A percentile compares a stretch with the other conserved stretches of the same genome.
These are phyloP conservation scores for Drosophila emarginata DNA, from an alignment of 2,888 invertebrate species.

Conservation along the genomic window DNA sequence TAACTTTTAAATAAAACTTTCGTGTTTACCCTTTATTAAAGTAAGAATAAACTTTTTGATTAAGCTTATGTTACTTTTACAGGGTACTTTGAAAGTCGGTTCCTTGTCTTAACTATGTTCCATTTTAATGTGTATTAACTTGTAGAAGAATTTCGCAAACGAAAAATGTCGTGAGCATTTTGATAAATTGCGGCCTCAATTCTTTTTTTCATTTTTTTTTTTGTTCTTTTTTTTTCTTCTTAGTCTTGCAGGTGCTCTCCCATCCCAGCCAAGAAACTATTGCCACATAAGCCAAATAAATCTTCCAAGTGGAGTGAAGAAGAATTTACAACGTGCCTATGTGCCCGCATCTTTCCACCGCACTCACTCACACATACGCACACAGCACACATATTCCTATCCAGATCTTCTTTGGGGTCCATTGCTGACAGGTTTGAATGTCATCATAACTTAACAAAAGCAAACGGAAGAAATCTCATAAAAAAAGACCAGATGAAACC, in stretches of 20 bases:
- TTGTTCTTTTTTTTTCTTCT: neutral
- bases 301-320: slow-evolving; percentile 51
- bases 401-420: slow-evolving; percentile 17
- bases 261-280: slow-evolving; percentile 40
- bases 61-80: too few species aligned
- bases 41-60: too few species aligned
- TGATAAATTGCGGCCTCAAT: slow-evolving; percentile 71
- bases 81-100: neutral
- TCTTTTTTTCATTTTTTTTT: slow-evolving; percentile 16
- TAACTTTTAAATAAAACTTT: too few species aligned
- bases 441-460: slow-evolving; percentile 65
- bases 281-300: slow-evolving; percentile 67
- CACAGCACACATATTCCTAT: neutral
- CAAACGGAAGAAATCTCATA: slow-evolving; percentile 10
- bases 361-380: neutral
- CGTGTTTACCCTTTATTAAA: too few species aligned
- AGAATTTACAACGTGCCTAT: slow-evolving; percentile 28
- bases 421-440: slow-evolving; percentile 69
- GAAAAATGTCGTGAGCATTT: slow-evolving; percentile 43
- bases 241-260: slow-evolving; percentile 39
- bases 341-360: neutral
- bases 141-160: slow-evolving; percentile 59
- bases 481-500: slow-evolving; percentile 38
- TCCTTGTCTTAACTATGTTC: neutral
- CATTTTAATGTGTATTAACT: slow-evolving; percentile 24